Conservation (phyloP, 2,113 vertebrate species). For the Pitta sordida region DNA sequence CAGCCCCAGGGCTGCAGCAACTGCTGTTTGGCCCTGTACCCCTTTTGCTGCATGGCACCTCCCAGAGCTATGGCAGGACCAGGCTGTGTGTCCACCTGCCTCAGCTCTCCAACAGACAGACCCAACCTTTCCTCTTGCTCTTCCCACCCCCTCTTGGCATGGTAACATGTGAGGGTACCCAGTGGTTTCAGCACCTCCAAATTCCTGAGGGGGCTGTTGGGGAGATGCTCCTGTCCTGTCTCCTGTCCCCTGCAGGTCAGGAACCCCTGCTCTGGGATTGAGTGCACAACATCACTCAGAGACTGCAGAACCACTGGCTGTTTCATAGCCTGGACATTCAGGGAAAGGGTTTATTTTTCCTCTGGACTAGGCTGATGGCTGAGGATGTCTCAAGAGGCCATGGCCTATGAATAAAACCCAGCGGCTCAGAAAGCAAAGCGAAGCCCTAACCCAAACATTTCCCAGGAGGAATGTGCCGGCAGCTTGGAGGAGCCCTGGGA, state of each 20-base stretch:
- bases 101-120: accelerated
- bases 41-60: neutral
- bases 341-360: conserved; percentile 12
- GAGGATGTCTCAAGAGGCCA: conserved; percentile 41
- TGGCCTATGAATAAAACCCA: conserved; percentile 6
- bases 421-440: neutral
- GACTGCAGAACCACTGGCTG: neutral
- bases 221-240: accelerated
- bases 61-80: neutral
- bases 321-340: neutral
- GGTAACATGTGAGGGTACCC: too few relatives aligned
- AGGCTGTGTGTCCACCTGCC: neutral
- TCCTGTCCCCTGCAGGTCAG: accelerated
- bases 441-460: conserved; percentile 36
- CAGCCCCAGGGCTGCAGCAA: accelerated
- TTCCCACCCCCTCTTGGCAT: neutral
- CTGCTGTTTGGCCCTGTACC: neutral
- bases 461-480: conserved; percentile 12
- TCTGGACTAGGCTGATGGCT: neutral
- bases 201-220: accelerated
- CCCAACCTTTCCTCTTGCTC: neutral
- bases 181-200: neutral
- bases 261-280: neutral
- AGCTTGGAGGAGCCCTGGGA: conserved; percentile 18
- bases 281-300: accelerated